Conservation (phyloP, 92 coral and sea anemone genomes). For the Heliopora coerulea region DNA sequence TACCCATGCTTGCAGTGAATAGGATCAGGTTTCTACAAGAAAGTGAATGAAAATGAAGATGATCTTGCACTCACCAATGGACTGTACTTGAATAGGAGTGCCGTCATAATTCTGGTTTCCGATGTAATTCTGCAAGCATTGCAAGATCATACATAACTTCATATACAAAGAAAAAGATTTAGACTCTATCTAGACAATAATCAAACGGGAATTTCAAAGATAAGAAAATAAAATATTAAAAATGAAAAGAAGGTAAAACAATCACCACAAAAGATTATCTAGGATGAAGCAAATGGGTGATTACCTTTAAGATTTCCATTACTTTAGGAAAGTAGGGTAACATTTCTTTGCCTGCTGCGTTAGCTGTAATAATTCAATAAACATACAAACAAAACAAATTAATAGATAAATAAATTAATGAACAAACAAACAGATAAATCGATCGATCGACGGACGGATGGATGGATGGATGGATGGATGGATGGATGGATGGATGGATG, state of each 20-base stretch:
- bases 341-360: slow-evolving; percentile 88
- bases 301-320: slow-evolving; percentile 85
- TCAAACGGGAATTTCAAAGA: too few relatives aligned
- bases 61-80: slow-evolving; percentile 66
- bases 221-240: too few relatives aligned
- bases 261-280: too few relatives aligned
- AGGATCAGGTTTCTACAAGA: neutral
- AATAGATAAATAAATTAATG: neutral
- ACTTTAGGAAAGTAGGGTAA: slow-evolving; percentile 81
- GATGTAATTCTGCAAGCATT: slow-evolving; percentile 59
- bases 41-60: neutral
- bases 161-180: too few relatives aligned
- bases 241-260: too few relatives aligned
- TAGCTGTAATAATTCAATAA: slow-evolving; percentile 56
- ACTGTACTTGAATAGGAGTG: slow-evolving; percentile 77
- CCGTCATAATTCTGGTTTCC: slow-evolving; percentile 66
- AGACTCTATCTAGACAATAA: too few relatives aligned
- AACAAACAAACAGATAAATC: neutral
- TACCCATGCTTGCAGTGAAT: too few relatives aligned
- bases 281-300: too few relatives aligned
- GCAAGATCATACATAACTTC: too few relatives aligned
- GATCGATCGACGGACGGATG: neutral
- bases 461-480: neutral
- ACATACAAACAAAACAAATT: neutral
- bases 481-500: neutral